These are phyloP conservation scores for Cydia strobilella DNA, from an alignment of 1,140 invertebrate species.

Conservation along the genomic window DNA sequence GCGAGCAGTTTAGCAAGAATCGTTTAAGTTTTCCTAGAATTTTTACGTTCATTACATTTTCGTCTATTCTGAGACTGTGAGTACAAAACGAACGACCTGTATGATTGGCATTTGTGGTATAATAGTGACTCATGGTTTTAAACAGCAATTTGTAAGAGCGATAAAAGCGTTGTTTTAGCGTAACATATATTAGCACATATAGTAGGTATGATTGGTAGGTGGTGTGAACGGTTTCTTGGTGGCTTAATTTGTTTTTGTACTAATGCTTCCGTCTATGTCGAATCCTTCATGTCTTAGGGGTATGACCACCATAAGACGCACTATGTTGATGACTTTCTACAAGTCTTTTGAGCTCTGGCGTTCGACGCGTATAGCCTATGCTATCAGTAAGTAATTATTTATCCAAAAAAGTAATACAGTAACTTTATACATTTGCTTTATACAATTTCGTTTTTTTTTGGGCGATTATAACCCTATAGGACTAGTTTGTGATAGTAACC, in stretches of 20 bases:
- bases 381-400: too few species aligned
- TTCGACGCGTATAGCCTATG: too few species aligned
- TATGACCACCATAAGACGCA: too few species aligned
- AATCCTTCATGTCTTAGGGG: too few species aligned
- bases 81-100: neutral
- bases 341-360: too few species aligned
- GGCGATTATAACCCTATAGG: too few species aligned
- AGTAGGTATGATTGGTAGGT: neutral
- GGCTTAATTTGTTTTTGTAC: neutral
- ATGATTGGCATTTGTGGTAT: neutral
- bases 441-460: too few species aligned
- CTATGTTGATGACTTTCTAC: too few species aligned
- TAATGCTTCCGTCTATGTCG: too few species aligned
- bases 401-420: too few species aligned
- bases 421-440: too few species aligned
- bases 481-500: too few species aligned
- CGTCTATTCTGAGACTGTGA: neutral
- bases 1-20: neutral
- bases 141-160: constrained; percentile 1
- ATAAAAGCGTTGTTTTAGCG: neutral
- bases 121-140: constrained; percentile 6
- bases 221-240: neutral
- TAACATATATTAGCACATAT: neutral
- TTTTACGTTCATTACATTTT: neutral
- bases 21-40: neutral